Percentiles rank a stretch among this genome's conserved stretches.
phyloP scores from a whole-genome alignment of 1,140 invertebrate genomes.

The Octopus bimaculoides region DNA sequence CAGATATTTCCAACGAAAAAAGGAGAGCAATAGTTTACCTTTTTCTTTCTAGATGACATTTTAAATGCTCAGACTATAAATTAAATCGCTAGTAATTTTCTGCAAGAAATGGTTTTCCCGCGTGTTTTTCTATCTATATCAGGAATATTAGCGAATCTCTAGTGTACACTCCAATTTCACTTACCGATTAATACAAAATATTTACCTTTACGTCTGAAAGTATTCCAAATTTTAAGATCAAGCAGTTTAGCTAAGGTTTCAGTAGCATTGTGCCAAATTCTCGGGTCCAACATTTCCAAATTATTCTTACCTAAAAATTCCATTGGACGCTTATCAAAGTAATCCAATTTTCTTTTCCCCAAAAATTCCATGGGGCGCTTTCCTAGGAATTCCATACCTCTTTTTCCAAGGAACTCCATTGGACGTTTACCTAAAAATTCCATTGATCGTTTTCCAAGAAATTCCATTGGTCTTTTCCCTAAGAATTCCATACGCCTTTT shows the following conservation, averaged over 20 bases:
- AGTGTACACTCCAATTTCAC: no score
- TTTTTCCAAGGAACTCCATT: constrained; percentile 9
- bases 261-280: background rate
- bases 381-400: constrained; percentile 7
- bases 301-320: constrained; percentile 1
- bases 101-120: no score
- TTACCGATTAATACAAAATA: no score
- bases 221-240: no score
- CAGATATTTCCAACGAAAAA: no score
- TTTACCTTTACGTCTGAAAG: no score
- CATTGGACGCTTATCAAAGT: constrained; percentile 7
- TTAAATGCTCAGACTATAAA: no score
- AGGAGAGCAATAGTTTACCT: no score
- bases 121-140: no score
- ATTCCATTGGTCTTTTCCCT: constrained; percentile 4
- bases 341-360: constrained; percentile 3
- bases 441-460: background rate
- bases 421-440: constrained; percentile 4
- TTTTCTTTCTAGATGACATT: no score
- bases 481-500: constrained; percentile 12
- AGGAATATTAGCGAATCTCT: no score
- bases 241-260: background rate
- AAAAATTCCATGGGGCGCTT: constrained; percentile 11
- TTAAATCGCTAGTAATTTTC: no score
- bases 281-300: background rate